Conservation (phyloP, 2,888 invertebrate genomes). For the Eumerus sabulonum region DNA sequence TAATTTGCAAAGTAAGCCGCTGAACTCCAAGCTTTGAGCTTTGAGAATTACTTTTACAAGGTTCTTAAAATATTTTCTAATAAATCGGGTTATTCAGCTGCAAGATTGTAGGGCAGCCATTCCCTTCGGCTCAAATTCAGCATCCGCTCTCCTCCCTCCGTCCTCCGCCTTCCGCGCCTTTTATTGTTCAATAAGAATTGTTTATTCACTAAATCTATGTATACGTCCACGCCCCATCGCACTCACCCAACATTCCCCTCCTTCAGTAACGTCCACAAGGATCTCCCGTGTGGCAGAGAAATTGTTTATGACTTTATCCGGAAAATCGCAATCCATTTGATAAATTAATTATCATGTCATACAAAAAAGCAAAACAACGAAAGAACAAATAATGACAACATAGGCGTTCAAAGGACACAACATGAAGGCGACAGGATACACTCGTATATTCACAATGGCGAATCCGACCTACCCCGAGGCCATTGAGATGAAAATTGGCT, state of each 20-base stretch:
- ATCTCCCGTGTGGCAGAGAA: constrained; percentile 4
- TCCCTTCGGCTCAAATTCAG: no score
- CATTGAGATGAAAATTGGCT: constrained; percentile 27
- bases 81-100: no score
- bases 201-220: constrained; percentile 8
- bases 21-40: no score
- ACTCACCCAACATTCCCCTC: background rate
- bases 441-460: constrained; percentile 11
- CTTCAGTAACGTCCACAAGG: background rate
- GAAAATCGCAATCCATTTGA: constrained; percentile 38
- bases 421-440: background rate
- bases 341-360: constrained; percentile 30
- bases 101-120: no score
- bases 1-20: no score
- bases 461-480: constrained; percentile 19
- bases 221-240: background rate
- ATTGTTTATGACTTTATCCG: constrained; percentile 35
- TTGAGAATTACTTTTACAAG: no score
- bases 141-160: no score
- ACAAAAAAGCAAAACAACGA: constrained; percentile 4
- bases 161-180: no score
- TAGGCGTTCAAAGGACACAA: constrained; percentile 2
- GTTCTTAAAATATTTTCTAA: no score
- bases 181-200: constrained; percentile 32
- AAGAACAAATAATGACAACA: background rate